phyloP scores from a whole-genome alignment of 2,888 invertebrate genomes.

The Tetragonisca angustula region DNA sequence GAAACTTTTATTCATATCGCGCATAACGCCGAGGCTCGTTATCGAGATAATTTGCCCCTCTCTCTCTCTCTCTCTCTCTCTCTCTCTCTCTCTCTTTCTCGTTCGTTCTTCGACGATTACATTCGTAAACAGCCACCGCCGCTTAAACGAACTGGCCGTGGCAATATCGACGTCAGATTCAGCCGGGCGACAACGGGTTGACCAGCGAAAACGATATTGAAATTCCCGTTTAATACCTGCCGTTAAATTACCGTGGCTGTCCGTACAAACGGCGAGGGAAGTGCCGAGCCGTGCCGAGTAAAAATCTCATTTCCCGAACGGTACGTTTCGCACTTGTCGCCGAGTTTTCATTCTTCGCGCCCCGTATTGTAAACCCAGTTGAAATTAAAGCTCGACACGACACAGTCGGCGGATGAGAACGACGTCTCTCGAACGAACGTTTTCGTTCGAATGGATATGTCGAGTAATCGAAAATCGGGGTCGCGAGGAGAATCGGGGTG shows the following conservation, averaged over 20 bases:
- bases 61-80: not conserved
- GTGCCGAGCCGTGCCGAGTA: slow-evolving; percentile 59
- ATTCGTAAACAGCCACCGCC: slow-evolving; percentile 42
- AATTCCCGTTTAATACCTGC: slow-evolving; percentile 72
- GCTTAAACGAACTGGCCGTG: slow-evolving; percentile 17
- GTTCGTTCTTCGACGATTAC: slow-evolving; percentile 6
- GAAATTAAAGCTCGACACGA: slow-evolving; percentile 60
- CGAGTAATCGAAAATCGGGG: not conserved
- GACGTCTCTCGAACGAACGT: not conserved
- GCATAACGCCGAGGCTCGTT: slow-evolving; percentile 6
- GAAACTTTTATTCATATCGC: slow-evolving; percentile 51
- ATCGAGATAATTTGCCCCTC: slow-evolving; percentile 40
- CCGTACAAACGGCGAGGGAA: slow-evolving; percentile 52
- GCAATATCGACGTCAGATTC: slow-evolving; percentile 69
- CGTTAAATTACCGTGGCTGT: slow-evolving; percentile 64
- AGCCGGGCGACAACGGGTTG: slow-evolving; percentile 57
- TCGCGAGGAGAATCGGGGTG: not conserved
- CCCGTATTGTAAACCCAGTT: slow-evolving; percentile 64
- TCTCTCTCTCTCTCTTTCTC: too few species aligned
- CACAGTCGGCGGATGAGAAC: not conserved
- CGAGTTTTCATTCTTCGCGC: slow-evolving; percentile 43
- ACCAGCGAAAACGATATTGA: slow-evolving; percentile 73
- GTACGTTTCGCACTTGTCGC: slow-evolving; percentile 41
- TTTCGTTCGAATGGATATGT: slow-evolving; percentile 6
- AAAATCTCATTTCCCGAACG: slow-evolving; percentile 76